Evolutionary conservation across 2,888 invertebrate genomes (phyloP).

Genomic region (Proisotoma minuta): DNA sequence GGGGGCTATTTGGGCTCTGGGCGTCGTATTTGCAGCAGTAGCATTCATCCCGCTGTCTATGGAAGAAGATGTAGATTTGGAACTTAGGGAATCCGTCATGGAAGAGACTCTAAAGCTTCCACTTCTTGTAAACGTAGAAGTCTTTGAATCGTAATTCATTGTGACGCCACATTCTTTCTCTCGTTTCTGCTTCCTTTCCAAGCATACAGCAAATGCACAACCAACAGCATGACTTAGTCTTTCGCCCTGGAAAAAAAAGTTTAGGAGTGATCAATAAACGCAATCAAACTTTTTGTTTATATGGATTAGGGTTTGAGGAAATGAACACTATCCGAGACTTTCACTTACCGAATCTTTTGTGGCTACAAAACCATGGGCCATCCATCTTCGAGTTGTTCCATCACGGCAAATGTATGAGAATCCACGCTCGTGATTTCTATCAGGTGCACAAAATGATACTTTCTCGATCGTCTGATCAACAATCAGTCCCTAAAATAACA

Average conservation of each 20-base stretch:
- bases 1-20: slow-evolving; percentile 54
- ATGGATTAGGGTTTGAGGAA: neutral
- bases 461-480: slow-evolving; percentile 99
- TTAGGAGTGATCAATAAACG: no score
- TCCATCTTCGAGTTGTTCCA: slow-evolving; percentile 78
- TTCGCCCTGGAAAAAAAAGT: no score
- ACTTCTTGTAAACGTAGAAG: slow-evolving; percentile 84
- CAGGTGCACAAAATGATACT: slow-evolving; percentile 99
- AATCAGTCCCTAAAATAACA: slow-evolving; percentile 68
- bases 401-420: slow-evolving; percentile 99
- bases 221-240: slow-evolving; percentile 97
- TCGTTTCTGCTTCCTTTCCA: slow-evolving; percentile 94
- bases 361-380: slow-evolving; percentile 99
- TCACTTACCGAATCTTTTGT: slow-evolving; percentile 74
- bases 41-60: neutral
- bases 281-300: no score
- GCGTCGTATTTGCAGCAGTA: neutral
- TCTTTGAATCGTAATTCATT: slow-evolving; percentile 85
- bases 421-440: slow-evolving; percentile 93
- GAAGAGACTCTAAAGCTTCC: slow-evolving; percentile 86
- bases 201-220: slow-evolving; percentile 96
- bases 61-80: slow-evolving; percentile 40
- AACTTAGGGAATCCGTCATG: slow-evolving; percentile 60
- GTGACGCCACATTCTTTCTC: slow-evolving; percentile 94
- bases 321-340: neutral